Base-by-base conservation (phyloP, 1,140 invertebrate genomes). In the Aphaenogaster ashmeadi region DNA sequence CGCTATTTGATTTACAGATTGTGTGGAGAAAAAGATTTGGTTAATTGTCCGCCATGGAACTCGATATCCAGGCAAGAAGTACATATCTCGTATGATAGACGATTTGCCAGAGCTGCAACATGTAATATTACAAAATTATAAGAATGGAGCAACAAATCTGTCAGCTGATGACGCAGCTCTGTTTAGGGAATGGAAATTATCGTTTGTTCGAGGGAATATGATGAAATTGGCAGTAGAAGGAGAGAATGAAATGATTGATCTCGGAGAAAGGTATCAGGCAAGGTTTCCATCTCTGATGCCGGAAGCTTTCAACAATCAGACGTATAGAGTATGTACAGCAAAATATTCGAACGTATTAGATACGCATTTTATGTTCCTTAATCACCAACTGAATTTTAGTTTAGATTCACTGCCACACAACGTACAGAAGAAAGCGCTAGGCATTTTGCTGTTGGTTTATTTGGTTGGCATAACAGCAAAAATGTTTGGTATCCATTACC, bases 321-420 rank as follows among this genome's bases (percentile, higher is more conserved):
- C 96, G 44, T 97, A 96, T 89, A 96, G 96, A 93, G 96, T 97
- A 94, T 83, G 21, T 72, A 62, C 9, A 8, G 18, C 5, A 52
- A 80, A 78, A 69, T 80, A 64, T 44, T 21, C 64, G n/a, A 52
- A 27, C 58, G 38, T 56, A 50, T 47, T 74, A 47, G 1, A 38
- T 84, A 62, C 6, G n/a, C 41, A 21, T 44, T 67, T 81, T 18
- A 33, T 21, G n/a, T 69, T 62, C 1, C 52, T 54, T 89, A 41
- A 86, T 66, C 38, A 86, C 11, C 67, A 56, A 7, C 9, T 79
- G 71, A 33, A 78, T 95, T 95, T 90, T 94, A 98, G 97, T 97
- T 98, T 92, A 97, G 96, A 91, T 97, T 96, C 89, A 98, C 98
- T 52, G 96, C 96, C 6, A 98, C 97, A 27, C 97, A 98, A 92